Percentiles rank a stretch among this genome's conserved stretches.
Evolutionary conservation across 2,797 vertebrate species (phyloP).

Genomic region (Sebastes matsubarae): DNA sequence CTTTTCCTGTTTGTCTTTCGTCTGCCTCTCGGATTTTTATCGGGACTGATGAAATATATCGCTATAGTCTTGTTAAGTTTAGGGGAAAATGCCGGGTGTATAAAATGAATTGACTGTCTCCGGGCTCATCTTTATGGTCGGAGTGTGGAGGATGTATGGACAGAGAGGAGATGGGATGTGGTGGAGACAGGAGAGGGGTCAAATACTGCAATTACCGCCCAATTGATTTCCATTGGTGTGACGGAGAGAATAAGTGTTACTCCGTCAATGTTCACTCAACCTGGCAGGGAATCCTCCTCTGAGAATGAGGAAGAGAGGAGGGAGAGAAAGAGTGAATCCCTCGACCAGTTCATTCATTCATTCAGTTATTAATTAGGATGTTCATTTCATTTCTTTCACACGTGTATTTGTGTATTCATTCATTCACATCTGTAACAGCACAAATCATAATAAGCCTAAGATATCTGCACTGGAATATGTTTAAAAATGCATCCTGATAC

Average conservation of each 20-base stretch:
- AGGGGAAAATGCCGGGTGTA: constrained; percentile 29
- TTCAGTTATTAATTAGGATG: constrained; percentile 43
- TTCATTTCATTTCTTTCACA: constrained; percentile 43
- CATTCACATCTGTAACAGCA: constrained; percentile 10
- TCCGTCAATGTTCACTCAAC: constrained; percentile 80
- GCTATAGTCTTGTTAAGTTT: constrained; percentile 40
- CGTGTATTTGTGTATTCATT: constrained; percentile 46
- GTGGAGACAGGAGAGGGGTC: constrained; percentile 69
- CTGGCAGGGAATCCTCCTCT: constrained; percentile 63
- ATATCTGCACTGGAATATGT: background rate
- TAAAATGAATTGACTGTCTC: constrained; percentile 63
- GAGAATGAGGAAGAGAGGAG: constrained; percentile 29
- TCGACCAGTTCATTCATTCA: constrained; percentile 41
- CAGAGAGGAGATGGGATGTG: constrained; percentile 61
- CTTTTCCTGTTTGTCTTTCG: constrained; percentile 48
- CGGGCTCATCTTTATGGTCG: constrained; percentile 53
- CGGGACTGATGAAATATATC: constrained; percentile 41
- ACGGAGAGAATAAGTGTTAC: constrained; percentile 80
- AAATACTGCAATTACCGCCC: constrained; percentile 82
- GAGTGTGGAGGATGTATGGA: constrained; percentile 52
- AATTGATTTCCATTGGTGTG: constrained; percentile 84
- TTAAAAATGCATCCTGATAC: background rate
- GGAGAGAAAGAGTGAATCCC: constrained; percentile 30
- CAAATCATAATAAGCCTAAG: background rate
- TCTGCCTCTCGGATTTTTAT: constrained; percentile 35